These are phyloP conservation scores for Lateolabrax maculatus DNA, from an alignment of 2,797 vertebrate species.

Conservation along the genomic window DNA sequence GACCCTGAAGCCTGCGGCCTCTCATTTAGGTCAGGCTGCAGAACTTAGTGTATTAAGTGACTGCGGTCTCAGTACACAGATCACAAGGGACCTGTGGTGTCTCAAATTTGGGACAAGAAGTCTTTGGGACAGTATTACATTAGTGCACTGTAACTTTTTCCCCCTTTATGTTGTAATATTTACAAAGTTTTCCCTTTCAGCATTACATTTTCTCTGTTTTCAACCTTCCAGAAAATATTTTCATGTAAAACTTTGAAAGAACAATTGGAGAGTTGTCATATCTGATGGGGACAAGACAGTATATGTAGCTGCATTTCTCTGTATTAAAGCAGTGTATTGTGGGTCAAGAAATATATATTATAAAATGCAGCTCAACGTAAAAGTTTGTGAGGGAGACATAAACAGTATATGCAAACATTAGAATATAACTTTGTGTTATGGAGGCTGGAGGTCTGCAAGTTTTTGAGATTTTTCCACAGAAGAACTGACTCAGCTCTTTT, in stretches of 20 bases:
- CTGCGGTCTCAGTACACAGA: background rate
- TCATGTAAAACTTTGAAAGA: background rate
- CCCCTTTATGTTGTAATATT: too few relatives aligned
- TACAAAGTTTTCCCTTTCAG: background rate
- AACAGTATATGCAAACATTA: background rate
- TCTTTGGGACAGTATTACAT: too few relatives aligned
- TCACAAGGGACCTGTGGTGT: background rate
- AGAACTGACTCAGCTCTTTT: background rate
- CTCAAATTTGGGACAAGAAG: background rate
- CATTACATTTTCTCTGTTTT: too few relatives aligned
- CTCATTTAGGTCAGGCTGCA: slow-evolving; percentile 29
- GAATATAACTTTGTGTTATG: background rate
- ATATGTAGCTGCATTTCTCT: background rate
- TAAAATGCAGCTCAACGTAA: background rate
- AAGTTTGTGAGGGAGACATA: background rate
- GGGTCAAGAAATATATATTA: background rate
- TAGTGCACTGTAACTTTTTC: too few relatives aligned
- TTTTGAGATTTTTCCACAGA: too few relatives aligned
- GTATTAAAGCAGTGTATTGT: background rate
- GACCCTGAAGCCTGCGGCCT: slow-evolving; percentile 16
- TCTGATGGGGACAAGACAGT: background rate
- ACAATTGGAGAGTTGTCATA: background rate
- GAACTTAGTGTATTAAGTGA: slow-evolving; percentile 11
- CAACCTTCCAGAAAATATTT: background rate
- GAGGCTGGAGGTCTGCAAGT: too few relatives aligned